Percentiles rank a stretch among this genome's conserved stretches.
phyloP scores from a whole-genome alignment of 2,113 vertebrate genomes.

The Ctenodactylus gundi region DNA sequence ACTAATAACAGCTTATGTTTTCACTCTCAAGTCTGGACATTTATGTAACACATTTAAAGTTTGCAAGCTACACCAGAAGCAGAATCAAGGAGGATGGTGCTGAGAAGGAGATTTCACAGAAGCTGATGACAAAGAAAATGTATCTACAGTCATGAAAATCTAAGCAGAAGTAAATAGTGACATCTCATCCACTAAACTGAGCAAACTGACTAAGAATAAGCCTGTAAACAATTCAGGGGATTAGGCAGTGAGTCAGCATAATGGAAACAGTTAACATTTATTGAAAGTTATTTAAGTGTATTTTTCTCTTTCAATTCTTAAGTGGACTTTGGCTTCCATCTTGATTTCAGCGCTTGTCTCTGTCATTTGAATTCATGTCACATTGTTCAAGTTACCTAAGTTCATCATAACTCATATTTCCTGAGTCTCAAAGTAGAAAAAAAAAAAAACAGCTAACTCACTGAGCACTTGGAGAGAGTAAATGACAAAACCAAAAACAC shows the following conservation, averaged over 20 bases:
- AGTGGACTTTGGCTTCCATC: not conserved
- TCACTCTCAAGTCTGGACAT: not conserved
- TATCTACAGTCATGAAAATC: not conserved
- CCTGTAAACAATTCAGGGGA: not conserved
- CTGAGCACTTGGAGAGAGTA: not conserved
- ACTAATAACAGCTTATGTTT: not conserved
- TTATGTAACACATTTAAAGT: not conserved
- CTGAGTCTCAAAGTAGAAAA: not conserved
- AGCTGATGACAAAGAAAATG: not conserved
- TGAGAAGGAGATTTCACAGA: not conserved
- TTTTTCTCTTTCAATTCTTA: not conserved
- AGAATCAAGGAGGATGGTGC: accelerated
- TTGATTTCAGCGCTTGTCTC: not conserved
- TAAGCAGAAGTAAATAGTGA: not conserved
- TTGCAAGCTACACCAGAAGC: not conserved
- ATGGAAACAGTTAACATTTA: not conserved
- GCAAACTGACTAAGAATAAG: not conserved
- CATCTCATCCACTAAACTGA: not conserved
- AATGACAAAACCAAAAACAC: not conserved
- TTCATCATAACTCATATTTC: not conserved
- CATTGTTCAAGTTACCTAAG: not conserved
- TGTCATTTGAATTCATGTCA: not conserved
- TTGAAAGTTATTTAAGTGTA: not conserved
- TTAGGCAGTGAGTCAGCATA: not conserved
- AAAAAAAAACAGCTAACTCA: not conserved